Evolutionary conservation across 2,113 vertebrate genomes (phyloP), one percentile per base, ranked within the genome.

Genomic region (Cervus canadensis): DNA sequence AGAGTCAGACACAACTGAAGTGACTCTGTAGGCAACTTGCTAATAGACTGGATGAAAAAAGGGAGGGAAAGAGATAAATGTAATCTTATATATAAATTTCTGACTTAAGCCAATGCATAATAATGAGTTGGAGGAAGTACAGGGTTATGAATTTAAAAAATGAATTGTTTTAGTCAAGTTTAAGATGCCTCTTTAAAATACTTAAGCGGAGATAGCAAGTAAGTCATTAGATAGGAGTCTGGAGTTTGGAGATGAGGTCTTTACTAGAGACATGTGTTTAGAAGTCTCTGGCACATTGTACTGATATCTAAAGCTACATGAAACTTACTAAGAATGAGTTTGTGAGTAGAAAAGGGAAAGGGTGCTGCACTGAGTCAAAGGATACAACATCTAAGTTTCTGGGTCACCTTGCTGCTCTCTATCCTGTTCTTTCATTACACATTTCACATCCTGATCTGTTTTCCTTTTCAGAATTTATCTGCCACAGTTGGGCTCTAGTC

Each of bases 151-250:
- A 21, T 8, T 86, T 83, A 89, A 54, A 36, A 78, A 87, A 59
- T n/a, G 26, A 95, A 71, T n/a, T 96, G 30, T 87, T 94, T 67
- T 87, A 45, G 62, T 64, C 48, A 93, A 84, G 21, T 64, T 56
- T 81, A 59, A 83, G 84, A 95, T 60, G 15, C 14, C 56, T 86
- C 78, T 91, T 91, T 91, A 95, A 89, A 96, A 95, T 94, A 96
- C 45, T 16, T 54, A 59, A 59, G n/a, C 9, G 36, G 17, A 81
- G 50, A 60, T 25, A 91, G 45, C 36, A 95, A 92, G 54, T 85
- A 86, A 50, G 40, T 78, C 71, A 45, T 40, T 56, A 48, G 7
- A 62, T 71, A 88, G n/a, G 14, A 92, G 48, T 93, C 60, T 79
- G 48, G 60, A 82, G 36, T 57, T 95, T 87, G 19, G 54, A 28